phyloP scores from a whole-genome alignment of 2,888 invertebrate genomes.

The Odontothrips loti region DNA sequence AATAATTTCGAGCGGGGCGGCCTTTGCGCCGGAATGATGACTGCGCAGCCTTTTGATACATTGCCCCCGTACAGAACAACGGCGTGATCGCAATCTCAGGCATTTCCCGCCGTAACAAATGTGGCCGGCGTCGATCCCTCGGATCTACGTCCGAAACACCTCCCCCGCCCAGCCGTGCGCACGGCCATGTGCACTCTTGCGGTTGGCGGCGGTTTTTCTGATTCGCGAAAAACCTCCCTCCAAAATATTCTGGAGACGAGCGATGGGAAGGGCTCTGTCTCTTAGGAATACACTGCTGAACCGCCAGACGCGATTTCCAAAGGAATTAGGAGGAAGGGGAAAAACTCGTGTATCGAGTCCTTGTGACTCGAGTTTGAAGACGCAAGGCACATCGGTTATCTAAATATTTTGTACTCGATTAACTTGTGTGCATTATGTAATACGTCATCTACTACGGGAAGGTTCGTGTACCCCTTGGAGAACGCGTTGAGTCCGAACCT shows the following conservation, averaged over 20 bases:
- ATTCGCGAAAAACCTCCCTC: background rate
- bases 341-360: too few relatives aligned
- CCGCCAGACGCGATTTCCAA: background rate
- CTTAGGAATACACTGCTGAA: too few relatives aligned
- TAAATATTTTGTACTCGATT: too few relatives aligned
- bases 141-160: background rate
- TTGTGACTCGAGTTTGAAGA: too few relatives aligned
- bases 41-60: background rate
- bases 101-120: background rate
- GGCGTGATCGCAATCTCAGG: slow-evolving; percentile 8
- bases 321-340: background rate
- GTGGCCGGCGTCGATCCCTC: background rate
- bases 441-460: too few relatives aligned
- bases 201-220: background rate
- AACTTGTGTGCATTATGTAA: too few relatives aligned
- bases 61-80: slow-evolving; percentile 19
- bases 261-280: background rate
- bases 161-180: background rate
- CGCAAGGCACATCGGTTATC: too few relatives aligned
- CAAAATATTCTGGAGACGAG: background rate
- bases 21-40: background rate
- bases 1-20: background rate
- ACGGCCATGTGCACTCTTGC: background rate
- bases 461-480: too few relatives aligned
- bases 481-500: background rate